Evolutionary conservation across 1,140 invertebrate genomes (phyloP).

Genomic region (Neodiprion fabricii): DNA sequence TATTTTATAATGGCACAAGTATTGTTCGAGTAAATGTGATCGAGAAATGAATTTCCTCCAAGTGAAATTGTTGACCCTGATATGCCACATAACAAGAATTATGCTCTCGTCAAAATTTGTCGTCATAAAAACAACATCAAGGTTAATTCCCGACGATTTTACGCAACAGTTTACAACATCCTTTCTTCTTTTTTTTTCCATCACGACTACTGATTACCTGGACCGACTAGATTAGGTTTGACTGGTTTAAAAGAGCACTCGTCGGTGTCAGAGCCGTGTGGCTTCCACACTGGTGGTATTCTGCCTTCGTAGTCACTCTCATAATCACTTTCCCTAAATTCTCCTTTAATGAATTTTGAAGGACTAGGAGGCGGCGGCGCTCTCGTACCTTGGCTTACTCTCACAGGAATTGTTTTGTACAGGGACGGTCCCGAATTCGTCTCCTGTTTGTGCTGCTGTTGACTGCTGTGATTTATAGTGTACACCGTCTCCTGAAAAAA

Average conservation of each 20-base stretch:
- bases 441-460: conserved; percentile 46
- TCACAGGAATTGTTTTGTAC: conserved; percentile 54
- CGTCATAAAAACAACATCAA: not conserved
- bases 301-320: conserved; percentile 76
- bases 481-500: conserved; percentile 57
- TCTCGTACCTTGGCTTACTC: conserved; percentile 39
- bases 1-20: not conserved
- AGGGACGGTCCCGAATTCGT: conserved; percentile 59
- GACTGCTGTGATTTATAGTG: conserved; percentile 50
- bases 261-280: conserved; percentile 63
- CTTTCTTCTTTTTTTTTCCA: not conserved
- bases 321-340: conserved; percentile 75
- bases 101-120: not conserved
- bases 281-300: conserved; percentile 69
- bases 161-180: not conserved
- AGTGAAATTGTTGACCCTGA: conserved; percentile 1
- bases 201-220: conserved; percentile 39
- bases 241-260: conserved; percentile 66
- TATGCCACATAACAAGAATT: not conserved
- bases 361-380: conserved; percentile 63
- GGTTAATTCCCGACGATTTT: not conserved
- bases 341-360: conserved; percentile 72
- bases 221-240: conserved; percentile 63
- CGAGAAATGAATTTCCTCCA: not conserved
- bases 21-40: not conserved